Base-by-base conservation (phyloP, 1,140 invertebrate genomes). In the Pseudomyrmex cubaensis region DNA sequence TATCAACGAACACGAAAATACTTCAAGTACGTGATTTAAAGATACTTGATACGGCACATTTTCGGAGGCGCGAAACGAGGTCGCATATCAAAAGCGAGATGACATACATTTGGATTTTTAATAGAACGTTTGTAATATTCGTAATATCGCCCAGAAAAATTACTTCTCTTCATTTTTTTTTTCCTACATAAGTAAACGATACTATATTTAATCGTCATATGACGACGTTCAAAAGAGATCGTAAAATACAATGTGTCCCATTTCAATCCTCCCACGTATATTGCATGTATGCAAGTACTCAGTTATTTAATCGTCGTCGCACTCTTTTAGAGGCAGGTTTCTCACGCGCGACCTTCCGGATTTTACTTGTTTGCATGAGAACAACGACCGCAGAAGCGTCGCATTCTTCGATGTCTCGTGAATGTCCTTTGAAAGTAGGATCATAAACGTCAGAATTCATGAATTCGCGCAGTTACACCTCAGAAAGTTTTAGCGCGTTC, bases 381-480 rank as follows among this genome's bases (percentile, higher is more conserved):
- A 67, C 25, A 44, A 54, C 22, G 50, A 77, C 15, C 17, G 17
- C n/a, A 44, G 64, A 17, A 48, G 17, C 62, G 25, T 20, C 25
- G n/a, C 9, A 3, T 13, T 35, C 74, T 66, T 20, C 48, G n/a
- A 54, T 44, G n/a, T 20, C 25, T 77, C 48, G 25, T 3, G 3
- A 44, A 2, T 25, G 57, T 59, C 54, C 57, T 61, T 62, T 61
- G 48, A 70, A 2, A 57, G 13, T 48, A 12, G 44, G 57, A 75
- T 64, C 62, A 52, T 73, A 66, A 73, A 85, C 22, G 44, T 35
- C 35, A 35, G 35, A 69, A 84, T 85, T 77, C 44, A 76, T 75
- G 70, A 84, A 85, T 84, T 74, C 82, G 48, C 15, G 70, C 70
- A 73, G 70, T 59, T 73, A 44, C 70, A 46, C 48, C 59, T 15